These are phyloP conservation scores for Lutjanus campechanus DNA, from an alignment of 2,797 vertebrate genomes.

Conservation along the genomic window DNA sequence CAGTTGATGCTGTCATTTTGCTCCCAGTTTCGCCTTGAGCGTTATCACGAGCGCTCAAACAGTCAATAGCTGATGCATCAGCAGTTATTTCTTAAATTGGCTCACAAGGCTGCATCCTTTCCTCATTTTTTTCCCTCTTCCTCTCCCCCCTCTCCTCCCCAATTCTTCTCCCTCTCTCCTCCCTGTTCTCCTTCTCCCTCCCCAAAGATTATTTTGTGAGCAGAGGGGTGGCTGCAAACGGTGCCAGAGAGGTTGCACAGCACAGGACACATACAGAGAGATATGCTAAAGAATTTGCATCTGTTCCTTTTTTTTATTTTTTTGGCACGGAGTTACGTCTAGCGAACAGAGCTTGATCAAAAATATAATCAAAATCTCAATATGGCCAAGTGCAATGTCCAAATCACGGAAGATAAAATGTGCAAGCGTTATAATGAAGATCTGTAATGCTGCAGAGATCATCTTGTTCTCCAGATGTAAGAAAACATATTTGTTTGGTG, in stretches of 20 bases:
- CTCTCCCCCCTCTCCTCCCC: conserved; percentile 31
- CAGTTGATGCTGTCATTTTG: conserved; percentile 97
- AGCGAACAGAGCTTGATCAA: no score
- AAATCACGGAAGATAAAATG: no score
- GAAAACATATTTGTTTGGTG: no score
- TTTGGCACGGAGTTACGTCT: background rate
- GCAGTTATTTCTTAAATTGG: conserved; percentile 98
- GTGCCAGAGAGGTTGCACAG: conserved; percentile 71
- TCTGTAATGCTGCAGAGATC: no score
- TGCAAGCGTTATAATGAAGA: no score
- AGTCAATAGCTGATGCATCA: conserved; percentile 99
- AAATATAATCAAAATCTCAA: no score
- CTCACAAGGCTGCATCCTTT: conserved; percentile 94
- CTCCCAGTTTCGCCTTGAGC: conserved; percentile 97
- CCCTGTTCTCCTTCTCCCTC: conserved; percentile 69
- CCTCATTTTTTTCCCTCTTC: conserved; percentile 69
- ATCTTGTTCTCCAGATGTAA: no score
- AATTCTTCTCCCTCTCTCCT: conserved; percentile 71
- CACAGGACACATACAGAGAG: conserved; percentile 15
- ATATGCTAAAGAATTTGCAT: background rate
- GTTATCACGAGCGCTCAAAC: conserved; percentile 93
- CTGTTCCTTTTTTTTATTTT: background rate
- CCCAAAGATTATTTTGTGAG: conserved; percentile 91
- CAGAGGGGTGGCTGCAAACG: conserved; percentile 82
- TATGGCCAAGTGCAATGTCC: no score